Evolutionary conservation across 23 tunicate species (phyloP).

Genomic region (Styela clava): DNA sequence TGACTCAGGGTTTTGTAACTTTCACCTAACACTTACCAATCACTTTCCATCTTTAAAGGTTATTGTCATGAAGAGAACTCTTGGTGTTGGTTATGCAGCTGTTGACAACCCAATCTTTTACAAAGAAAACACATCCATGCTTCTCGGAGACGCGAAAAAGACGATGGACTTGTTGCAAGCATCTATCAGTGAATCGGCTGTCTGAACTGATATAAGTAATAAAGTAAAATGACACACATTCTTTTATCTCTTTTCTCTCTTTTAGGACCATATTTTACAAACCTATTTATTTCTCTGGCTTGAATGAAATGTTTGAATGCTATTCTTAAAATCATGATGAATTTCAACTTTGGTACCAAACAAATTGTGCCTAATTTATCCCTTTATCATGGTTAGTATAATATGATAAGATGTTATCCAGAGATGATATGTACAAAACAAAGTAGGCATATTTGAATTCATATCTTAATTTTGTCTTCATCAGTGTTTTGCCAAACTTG

Average conservation of each 20-base stretch:
- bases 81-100: slow-evolving; percentile 95
- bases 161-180: slow-evolving; percentile 68
- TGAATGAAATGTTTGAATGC: neutral
- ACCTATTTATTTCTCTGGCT: neutral
- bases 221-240: neutral
- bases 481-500: no score
- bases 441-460: no score
- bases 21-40: no score
- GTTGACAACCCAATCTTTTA: slow-evolving; percentile 96
- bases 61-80: slow-evolving; percentile 91
- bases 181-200: slow-evolving; percentile 36
- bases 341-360: no score
- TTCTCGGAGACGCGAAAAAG: slow-evolving; percentile 88
- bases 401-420: no score
- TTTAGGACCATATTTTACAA: neutral
- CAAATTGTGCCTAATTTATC: no score
- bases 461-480: no score
- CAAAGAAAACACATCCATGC: slow-evolving; percentile 88
- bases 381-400: no score
- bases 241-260: neutral
- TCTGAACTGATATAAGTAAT: neutral
- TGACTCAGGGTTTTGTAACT: no score
- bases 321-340: no score
- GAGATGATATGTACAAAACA: no score
- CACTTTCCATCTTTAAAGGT: no score